Conservation (phyloP, 1,140 invertebrate species). For the Brachionus rubens region DNA sequence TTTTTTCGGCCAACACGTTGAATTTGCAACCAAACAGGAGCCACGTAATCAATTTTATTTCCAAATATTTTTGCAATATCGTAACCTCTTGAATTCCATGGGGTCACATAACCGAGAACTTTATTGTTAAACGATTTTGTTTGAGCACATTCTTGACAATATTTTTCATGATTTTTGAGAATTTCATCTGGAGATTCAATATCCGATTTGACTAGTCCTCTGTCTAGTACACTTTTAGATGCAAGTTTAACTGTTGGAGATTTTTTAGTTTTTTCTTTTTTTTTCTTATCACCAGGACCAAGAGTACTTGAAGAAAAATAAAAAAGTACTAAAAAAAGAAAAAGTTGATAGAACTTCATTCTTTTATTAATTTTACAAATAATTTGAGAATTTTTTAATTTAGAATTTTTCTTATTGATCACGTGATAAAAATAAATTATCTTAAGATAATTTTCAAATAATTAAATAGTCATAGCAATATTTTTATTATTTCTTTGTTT, state of each 20-base stretch:
- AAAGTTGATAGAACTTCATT: not conserved
- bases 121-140: not conserved
- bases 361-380: not conserved
- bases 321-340: not conserved
- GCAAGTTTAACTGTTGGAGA: not conserved
- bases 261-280: not conserved
- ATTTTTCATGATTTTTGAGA: conserved; percentile 2
- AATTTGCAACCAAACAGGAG: conserved; percentile 89
- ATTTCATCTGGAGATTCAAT: not conserved
- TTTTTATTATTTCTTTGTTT: too few relatives aligned
- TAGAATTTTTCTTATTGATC: not conserved
- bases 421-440: not conserved
- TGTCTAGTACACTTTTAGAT: not conserved
- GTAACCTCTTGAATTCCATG: conserved; percentile 88
- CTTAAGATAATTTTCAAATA: not conserved
- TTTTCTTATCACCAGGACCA: conserved; percentile 34
- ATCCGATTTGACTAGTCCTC: not conserved
- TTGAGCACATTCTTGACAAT: conserved; percentile 2
- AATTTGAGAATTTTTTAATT: not conserved
- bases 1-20: conserved; percentile 63
- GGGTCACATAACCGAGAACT: conserved; percentile 45
- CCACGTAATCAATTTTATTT: conserved; percentile 81
- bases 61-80: conserved; percentile 84
- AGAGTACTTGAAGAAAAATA: not conserved
- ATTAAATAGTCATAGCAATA: too few relatives aligned